Conservation (phyloP, 64 coral and sea anemone species). For the Pachyseris speciosa region DNA sequence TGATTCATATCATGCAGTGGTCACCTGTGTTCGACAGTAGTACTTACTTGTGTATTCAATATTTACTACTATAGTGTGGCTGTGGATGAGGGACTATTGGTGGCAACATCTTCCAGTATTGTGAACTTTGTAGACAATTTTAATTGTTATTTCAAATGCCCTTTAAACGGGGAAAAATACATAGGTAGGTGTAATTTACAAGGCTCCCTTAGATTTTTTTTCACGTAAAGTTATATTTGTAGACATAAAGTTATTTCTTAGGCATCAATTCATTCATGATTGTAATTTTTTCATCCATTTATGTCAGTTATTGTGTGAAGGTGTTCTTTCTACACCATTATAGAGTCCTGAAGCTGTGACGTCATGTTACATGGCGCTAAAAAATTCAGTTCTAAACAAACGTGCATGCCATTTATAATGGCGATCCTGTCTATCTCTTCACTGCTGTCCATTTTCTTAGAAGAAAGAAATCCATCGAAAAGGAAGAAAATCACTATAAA, state of each 20-base stretch:
- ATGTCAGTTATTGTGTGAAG: too few species aligned
- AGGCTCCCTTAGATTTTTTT: too few species aligned
- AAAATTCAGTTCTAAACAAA: slow-evolving; percentile 18
- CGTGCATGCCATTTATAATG: not conserved
- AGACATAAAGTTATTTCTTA: too few species aligned
- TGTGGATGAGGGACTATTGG: not conserved
- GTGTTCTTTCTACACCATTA: too few species aligned
- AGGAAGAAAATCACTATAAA: not conserved
- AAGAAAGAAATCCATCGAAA: not conserved
- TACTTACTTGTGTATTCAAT: too few species aligned
- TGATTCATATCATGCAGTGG: too few species aligned
- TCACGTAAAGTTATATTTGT: too few species aligned
- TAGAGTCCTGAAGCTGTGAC: slow-evolving; percentile 22
- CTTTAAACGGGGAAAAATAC: not conserved
- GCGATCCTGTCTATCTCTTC: not conserved
- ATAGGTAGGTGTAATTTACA: not conserved
- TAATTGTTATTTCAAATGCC: not conserved
- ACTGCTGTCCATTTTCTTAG: not conserved
- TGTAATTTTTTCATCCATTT: too few species aligned
- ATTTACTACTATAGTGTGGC: not conserved
- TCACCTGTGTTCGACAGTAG: too few species aligned
- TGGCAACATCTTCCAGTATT: not conserved
- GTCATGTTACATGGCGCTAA: slow-evolving; percentile 21
- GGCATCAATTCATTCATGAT: too few species aligned
- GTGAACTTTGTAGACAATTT: not conserved